A percentile compares a stretch with the other conserved stretches of the same genome.
Conservation (phyloP, 2,113 vertebrate genomes). For the Ptilorrhoa leucosticta region DNA sequence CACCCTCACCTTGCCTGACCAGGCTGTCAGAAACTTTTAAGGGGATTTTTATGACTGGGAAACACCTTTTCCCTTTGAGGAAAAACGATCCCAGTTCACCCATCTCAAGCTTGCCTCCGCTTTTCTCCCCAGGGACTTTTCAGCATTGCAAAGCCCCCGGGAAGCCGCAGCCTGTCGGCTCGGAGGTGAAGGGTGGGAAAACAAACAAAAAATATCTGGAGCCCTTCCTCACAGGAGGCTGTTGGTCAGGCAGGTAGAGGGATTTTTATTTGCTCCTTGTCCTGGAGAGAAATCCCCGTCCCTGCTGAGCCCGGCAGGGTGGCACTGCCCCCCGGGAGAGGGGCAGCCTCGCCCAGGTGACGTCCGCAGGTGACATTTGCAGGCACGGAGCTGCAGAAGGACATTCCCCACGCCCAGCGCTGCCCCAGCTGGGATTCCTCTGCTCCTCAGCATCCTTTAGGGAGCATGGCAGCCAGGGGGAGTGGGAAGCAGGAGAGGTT, state of each 20-base stretch:
- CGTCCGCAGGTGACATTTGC: not conserved
- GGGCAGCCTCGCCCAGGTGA: not conserved
- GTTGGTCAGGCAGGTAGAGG: not conserved
- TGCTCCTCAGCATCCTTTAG: not conserved
- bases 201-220: not conserved
- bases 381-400: not conserved
- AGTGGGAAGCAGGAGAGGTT: not conserved
- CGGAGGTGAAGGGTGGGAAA: not conserved
- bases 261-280: not conserved
- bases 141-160: not conserved
- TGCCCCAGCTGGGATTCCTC: not conserved
- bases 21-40: accelerated
- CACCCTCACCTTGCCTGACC: not conserved
- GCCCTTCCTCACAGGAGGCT: not conserved
- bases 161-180: not conserved
- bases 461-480: not conserved
- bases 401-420: accelerated
- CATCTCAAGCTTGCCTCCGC: not conserved
- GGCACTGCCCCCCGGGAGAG: accelerated
- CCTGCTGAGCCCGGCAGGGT: not conserved
- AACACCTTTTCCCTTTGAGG: not conserved
- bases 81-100: not conserved
- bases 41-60: not conserved
- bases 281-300: not conserved
- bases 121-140: not conserved